Conservation (phyloP, 2,888 invertebrate genomes). For the Acanthosoma haemorrhoidale region DNA sequence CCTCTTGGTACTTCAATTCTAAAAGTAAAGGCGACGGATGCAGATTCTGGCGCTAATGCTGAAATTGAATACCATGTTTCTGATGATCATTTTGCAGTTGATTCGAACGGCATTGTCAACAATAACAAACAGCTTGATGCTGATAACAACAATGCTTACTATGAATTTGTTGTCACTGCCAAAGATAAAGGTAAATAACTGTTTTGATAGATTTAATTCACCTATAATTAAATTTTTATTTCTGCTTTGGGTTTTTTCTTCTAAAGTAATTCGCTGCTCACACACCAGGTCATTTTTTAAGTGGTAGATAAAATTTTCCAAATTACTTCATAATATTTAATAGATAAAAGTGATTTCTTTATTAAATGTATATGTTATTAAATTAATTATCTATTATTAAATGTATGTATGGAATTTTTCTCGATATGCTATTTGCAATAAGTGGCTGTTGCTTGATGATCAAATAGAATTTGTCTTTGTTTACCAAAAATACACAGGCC, state of each 20-base stretch:
- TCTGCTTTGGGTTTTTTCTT: neutral
- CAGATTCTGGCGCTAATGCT: conserved; percentile 90
- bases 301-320: too few relatives aligned
- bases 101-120: conserved; percentile 85
- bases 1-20: conserved; percentile 86
- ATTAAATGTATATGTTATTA: too few relatives aligned
- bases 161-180: conserved; percentile 89
- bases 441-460: too few relatives aligned
- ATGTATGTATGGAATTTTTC: too few relatives aligned
- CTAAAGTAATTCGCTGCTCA: neutral
- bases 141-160: conserved; percentile 93
- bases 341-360: too few relatives aligned
- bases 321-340: too few relatives aligned
- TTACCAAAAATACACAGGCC: too few relatives aligned
- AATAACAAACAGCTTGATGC: conserved; percentile 85
- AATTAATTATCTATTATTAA: too few relatives aligned
- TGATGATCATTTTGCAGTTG: conserved; percentile 92
- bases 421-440: too few relatives aligned
- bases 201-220: too few relatives aligned
- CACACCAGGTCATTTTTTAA: too few relatives aligned
- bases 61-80: conserved; percentile 88
- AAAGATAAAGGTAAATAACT: conserved; percentile 71
- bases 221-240: neutral
- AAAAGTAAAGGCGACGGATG: conserved; percentile 91
- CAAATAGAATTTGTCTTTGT: too few relatives aligned